phyloP scores from a whole-genome alignment of 2,113 vertebrate species.

The Dryoscopus gambensis region DNA sequence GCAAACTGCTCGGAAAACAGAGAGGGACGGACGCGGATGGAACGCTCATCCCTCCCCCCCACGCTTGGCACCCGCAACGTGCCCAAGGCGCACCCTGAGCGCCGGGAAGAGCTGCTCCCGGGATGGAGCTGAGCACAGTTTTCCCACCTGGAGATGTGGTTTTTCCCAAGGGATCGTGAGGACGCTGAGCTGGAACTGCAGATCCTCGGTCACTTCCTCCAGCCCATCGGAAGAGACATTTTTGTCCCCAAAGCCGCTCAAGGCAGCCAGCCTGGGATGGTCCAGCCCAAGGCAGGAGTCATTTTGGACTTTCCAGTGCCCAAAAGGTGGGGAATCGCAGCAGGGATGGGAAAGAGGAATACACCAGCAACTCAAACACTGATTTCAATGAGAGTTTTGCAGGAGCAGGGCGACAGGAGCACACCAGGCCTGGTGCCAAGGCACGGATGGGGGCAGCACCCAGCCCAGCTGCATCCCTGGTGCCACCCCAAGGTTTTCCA shows the following conservation, averaged over 20 bases:
- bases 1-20: background rate
- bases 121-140: background rate
- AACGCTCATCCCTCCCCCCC: background rate
- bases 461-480: background rate
- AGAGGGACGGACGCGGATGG: background rate
- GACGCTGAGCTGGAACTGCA: background rate
- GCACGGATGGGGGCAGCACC: background rate
- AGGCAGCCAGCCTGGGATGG: background rate
- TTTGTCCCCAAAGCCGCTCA: background rate
- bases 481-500: background rate
- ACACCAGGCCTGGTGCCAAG: background rate
- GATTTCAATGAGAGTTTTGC: background rate
- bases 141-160: background rate
- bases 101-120: rapidly evolving
- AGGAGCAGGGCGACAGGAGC: background rate
- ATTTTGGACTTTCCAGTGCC: background rate
- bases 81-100: rapidly evolving
- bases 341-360: background rate
- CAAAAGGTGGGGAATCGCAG: background rate
- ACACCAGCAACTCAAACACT: background rate
- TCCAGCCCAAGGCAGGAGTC: background rate
- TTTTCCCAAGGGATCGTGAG: background rate
- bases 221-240: background rate
- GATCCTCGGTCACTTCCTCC: rapidly evolving
- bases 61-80: rapidly evolving